Evolutionary conservation across 1,140 invertebrate genomes (phyloP).

Genomic region (Helicorthomorpha holstii): DNA sequence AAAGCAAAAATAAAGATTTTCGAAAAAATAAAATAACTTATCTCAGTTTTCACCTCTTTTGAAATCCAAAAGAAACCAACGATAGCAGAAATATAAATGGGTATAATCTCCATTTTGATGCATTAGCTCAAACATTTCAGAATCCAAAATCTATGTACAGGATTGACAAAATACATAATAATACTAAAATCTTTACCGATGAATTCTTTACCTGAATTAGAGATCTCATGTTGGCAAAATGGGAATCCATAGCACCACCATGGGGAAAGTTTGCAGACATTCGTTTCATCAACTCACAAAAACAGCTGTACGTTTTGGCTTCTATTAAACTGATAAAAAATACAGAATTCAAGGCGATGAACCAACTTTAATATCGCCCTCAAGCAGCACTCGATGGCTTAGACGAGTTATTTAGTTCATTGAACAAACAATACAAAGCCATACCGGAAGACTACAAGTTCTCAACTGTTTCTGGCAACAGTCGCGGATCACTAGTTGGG

Average conservation of each 20-base stretch:
- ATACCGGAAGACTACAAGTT: background rate
- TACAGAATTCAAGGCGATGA: no score
- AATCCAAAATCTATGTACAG: conserved; percentile 63
- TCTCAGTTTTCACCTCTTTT: conserved; percentile 38
- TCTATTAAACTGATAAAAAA: conserved; percentile 35
- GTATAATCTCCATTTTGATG: conserved; percentile 88
- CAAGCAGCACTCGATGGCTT: no score
- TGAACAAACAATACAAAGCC: no score
- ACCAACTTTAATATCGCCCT: no score
- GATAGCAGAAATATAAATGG: conserved; percentile 93
- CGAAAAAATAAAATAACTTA: background rate
- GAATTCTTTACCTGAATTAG: conserved; percentile 31
- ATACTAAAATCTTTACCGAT: no score
- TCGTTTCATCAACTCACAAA: conserved; percentile 72
- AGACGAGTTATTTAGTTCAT: no score
- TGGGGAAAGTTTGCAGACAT: conserved; percentile 85
- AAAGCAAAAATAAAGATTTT: conserved; percentile 7
- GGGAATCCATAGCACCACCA: conserved; percentile 81
- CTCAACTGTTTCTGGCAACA: background rate
- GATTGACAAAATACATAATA: background rate
- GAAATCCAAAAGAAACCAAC: conserved; percentile 70
- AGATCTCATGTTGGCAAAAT: conserved; percentile 85
- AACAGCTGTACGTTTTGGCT: conserved; percentile 77
- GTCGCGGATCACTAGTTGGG: no score
- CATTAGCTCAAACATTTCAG: conserved; percentile 85